Evolutionary conservation across 2,797 vertebrate species (phyloP).

Genomic region (Gymnothorax reevesii): DNA sequence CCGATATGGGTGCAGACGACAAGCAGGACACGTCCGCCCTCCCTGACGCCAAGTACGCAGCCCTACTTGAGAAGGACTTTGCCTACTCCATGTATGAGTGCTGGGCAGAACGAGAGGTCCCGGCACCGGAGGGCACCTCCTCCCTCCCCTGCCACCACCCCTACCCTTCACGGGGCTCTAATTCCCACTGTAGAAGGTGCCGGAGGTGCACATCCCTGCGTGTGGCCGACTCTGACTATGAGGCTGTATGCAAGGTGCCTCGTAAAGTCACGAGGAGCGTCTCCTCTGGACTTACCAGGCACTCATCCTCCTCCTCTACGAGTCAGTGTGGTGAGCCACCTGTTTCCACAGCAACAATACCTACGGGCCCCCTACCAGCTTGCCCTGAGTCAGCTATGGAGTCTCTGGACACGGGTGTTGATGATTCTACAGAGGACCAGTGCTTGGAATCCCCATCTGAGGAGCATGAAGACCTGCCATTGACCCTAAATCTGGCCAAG

Average conservation of each 20-base stretch:
- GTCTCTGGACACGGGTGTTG: conserved; percentile 73
- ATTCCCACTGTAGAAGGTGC: conserved; percentile 77
- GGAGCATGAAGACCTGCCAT: conserved; percentile 72
- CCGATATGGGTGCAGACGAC: conserved; percentile 49
- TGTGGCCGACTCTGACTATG: conserved; percentile 89
- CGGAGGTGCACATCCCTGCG: conserved; percentile 76
- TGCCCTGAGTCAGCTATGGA: conserved; percentile 82
- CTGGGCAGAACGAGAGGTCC: conserved; percentile 84
- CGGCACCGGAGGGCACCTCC: conserved; percentile 54
- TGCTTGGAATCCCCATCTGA: conserved; percentile 75
- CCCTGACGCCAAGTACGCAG: conserved; percentile 74
- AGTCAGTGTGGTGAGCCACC: conserved; percentile 75
- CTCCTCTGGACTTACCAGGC: conserved; percentile 80
- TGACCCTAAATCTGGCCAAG: conserved; percentile 81
- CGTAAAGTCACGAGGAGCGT: conserved; percentile 85
- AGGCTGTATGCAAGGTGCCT: conserved; percentile 91
- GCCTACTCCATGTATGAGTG: conserved; percentile 85
- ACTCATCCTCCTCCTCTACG: conserved; percentile 71
- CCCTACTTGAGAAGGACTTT: conserved; percentile 88
- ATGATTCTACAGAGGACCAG: conserved; percentile 70
- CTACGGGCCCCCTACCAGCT: conserved; percentile 64
- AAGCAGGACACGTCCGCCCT: conserved; percentile 72
- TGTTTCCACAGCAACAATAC: conserved; percentile 67
- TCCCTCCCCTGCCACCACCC: conserved; percentile 46
- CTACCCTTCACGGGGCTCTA: conserved; percentile 52